Evolutionary conservation across 1,140 invertebrate species (phyloP).

Genomic region (Trichogramma pretiosum): DNA sequence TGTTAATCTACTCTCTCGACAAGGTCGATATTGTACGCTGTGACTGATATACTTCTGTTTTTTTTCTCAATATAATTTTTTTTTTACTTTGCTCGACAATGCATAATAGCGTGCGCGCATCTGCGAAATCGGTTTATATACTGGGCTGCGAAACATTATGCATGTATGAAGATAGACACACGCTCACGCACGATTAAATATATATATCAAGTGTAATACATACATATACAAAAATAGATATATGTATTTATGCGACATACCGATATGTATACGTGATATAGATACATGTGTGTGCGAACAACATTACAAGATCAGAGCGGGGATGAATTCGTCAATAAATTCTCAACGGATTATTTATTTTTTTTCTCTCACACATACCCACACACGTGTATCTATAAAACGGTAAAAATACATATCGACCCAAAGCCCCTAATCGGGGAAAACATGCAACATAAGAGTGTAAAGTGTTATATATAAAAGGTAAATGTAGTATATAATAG

Average conservation of each 20-base stretch:
- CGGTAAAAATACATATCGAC: slow-evolving; percentile 28
- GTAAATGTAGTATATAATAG: slow-evolving; percentile 2
- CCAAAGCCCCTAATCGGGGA: slow-evolving; percentile 36
- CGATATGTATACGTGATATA: slow-evolving; percentile 20
- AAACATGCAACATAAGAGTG: slow-evolving; percentile 46
- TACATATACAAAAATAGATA: slow-evolving; percentile 20
- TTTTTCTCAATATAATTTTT: too few species aligned
- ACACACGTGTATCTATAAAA: slow-evolving; percentile 16
- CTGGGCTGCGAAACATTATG: too few species aligned
- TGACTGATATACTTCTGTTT: too few species aligned
- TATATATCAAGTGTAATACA: slow-evolving; percentile 25
- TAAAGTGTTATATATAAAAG: slow-evolving; percentile 31
- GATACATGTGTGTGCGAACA: slow-evolving; percentile 28
- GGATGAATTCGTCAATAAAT: too few species aligned
- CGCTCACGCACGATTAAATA: slow-evolving; percentile 25
- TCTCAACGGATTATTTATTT: too few species aligned
- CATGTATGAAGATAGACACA: slow-evolving; percentile 35
- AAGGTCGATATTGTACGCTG: too few species aligned
- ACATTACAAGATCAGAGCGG: too few species aligned
- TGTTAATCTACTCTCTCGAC: slow-evolving; percentile 5
- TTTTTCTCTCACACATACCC: slow-evolving; percentile 18
- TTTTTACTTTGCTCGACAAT: too few species aligned
- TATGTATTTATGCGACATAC: slow-evolving; percentile 21
- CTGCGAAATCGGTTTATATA: neutral
- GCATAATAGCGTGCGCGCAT: neutral